Evolutionary conservation across 2,888 invertebrate species (phyloP).

Genomic region (Zelleria hepariella): DNA sequence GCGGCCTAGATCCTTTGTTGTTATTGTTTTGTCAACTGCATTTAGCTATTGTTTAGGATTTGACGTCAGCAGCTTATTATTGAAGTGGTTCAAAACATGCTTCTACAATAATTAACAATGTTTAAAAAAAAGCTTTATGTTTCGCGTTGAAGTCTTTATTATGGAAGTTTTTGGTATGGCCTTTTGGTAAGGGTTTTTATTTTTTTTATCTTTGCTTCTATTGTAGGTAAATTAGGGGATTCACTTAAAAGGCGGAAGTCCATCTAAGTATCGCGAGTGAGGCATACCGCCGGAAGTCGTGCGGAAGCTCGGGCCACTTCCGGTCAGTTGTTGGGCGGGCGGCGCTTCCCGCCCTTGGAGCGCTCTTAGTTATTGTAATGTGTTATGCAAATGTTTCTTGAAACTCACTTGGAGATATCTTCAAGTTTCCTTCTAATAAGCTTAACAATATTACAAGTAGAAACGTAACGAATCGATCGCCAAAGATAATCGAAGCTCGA

Average conservation of each 20-base stretch:
- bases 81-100: too few relatives aligned
- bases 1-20: slow-evolving; percentile 35
- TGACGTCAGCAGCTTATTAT: too few relatives aligned
- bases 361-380: not conserved
- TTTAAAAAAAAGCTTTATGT: not conserved
- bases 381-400: slow-evolving; percentile 23
- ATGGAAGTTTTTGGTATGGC: not conserved
- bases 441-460: not conserved
- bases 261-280: slow-evolving; percentile 42
- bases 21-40: slow-evolving; percentile 33
- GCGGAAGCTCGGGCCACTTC: slow-evolving; percentile 51
- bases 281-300: slow-evolving; percentile 22
- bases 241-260: slow-evolving; percentile 63
- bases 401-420: not conserved
- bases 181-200: not conserved
- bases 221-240: not conserved
- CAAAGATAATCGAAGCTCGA: not conserved
- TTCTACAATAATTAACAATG: too few relatives aligned
- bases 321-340: slow-evolving; percentile 32
- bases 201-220: not conserved
- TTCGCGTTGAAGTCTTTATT: not conserved
- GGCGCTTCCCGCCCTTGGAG: slow-evolving; percentile 44
- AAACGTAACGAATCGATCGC: not conserved
- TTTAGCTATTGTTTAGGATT: not conserved
- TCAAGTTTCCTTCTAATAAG: too few relatives aligned